phyloP scores from a whole-genome alignment of 2,888 invertebrate genomes.

The Furcula furcula region DNA sequence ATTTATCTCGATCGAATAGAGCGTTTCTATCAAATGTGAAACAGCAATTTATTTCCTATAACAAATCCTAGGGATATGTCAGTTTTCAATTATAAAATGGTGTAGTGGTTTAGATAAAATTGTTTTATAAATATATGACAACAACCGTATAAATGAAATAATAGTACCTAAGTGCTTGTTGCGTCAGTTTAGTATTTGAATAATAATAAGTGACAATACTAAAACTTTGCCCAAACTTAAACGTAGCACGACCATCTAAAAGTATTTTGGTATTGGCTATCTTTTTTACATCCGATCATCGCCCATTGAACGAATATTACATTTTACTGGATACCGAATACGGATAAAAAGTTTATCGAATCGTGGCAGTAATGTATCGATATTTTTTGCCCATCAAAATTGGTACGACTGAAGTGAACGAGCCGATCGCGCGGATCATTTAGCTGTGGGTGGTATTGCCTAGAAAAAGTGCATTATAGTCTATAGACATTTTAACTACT shows the following conservation, averaged over 20 bases:
- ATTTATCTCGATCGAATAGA: slow-evolving; percentile 62
- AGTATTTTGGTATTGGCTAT: no score
- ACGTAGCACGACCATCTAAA: no score
- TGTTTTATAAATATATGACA: no score
- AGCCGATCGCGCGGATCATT: neutral
- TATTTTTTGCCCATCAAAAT: neutral
- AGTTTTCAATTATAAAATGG: slow-evolving; percentile 28
- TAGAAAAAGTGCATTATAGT: neutral
- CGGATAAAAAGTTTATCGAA: slow-evolving; percentile 1
- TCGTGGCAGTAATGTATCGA: neutral
- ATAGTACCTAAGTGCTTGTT: no score
- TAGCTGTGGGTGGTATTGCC: neutral
- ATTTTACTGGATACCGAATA: neutral
- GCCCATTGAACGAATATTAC: neutral
- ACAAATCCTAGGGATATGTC: slow-evolving; percentile 35
- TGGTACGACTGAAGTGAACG: neutral
- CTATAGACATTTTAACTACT: no score
- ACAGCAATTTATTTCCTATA: slow-evolving; percentile 42
- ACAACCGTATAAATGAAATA: no score
- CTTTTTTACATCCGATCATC: neutral
- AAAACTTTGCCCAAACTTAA: no score
- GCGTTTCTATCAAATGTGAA: slow-evolving; percentile 42
- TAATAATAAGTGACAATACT: no score
- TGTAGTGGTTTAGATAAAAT: neutral
- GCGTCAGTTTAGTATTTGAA: no score